phyloP scores from a whole-genome alignment of 2,888 invertebrate species.

The Tachystola acroxantha region DNA sequence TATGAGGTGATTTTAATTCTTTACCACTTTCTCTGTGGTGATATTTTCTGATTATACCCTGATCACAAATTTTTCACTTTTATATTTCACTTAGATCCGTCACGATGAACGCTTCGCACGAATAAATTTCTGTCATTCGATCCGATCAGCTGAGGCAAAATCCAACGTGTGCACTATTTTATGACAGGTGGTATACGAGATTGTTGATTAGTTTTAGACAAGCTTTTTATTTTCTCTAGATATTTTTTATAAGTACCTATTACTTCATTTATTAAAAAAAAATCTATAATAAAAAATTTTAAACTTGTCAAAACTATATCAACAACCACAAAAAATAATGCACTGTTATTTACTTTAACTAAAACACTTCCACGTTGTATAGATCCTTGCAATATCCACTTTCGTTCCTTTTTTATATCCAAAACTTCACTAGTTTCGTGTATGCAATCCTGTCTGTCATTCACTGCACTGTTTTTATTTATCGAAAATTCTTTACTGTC shows the following conservation, averaged over 20 bases:
- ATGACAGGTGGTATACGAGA: constrained; percentile 38
- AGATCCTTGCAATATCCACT: constrained; percentile 30
- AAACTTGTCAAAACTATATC: constrained; percentile 20
- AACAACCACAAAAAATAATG: constrained; percentile 31
- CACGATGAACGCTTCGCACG: constrained; percentile 47
- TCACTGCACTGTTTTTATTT: constrained; percentile 65
- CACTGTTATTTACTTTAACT: constrained; percentile 52
- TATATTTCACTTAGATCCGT: no score
- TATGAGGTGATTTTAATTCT: background rate
- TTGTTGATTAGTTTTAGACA: constrained; percentile 25
- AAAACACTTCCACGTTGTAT: constrained; percentile 38
- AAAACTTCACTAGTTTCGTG: constrained; percentile 36
- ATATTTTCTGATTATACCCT: background rate
- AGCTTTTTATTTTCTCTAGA: constrained; percentile 15
- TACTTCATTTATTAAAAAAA: no score
- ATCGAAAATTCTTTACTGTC: constrained; percentile 54
- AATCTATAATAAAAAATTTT: background rate
- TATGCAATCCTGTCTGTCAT: constrained; percentile 60
- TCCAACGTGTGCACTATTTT: constrained; percentile 36
- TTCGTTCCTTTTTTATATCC: constrained; percentile 23
- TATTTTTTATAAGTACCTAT: background rate
- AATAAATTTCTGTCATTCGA: constrained; percentile 27
- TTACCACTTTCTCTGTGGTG: background rate
- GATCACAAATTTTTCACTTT: background rate
- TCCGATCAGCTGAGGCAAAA: constrained; percentile 54